These are phyloP conservation scores for Zaprionus davidi DNA, from an alignment of 1,140 invertebrate genomes.

Conservation along the genomic window DNA sequence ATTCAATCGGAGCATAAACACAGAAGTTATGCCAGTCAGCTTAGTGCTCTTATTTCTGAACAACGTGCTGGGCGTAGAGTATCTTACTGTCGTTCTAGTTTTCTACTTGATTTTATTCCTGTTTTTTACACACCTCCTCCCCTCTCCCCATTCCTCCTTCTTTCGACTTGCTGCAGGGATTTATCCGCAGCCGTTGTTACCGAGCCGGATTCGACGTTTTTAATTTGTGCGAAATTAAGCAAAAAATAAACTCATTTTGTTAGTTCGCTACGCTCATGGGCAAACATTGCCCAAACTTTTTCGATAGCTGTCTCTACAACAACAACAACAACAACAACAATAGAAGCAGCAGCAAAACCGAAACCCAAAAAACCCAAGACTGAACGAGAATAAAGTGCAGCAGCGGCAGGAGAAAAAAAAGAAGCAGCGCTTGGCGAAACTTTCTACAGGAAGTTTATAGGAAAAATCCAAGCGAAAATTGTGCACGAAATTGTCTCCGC, in stretches of 20 bases:
- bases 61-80: too few species aligned
- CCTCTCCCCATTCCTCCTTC: background rate
- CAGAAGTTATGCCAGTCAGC: too few species aligned
- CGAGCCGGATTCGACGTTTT: constrained; percentile 64
- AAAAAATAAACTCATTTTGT: constrained; percentile 82
- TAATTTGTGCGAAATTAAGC: constrained; percentile 83
- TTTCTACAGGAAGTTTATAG: constrained; percentile 49
- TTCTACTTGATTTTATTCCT: constrained; percentile 25
- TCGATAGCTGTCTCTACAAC: constrained; percentile 75
- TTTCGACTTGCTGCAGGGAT: constrained; percentile 17
- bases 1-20: too few species aligned
- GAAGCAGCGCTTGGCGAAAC: constrained; percentile 32
- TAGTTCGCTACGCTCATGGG: constrained; percentile 60
- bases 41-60: too few species aligned
- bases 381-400: constrained; percentile 10
- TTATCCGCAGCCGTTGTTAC: constrained; percentile 40
- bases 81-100: background rate
- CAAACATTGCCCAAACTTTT: constrained; percentile 76
- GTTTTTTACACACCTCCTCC: constrained; percentile 7
- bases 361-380: constrained; percentile 38
- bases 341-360: constrained; percentile 33
- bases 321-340: background rate
- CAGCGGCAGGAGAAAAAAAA: constrained; percentile 12
- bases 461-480: constrained; percentile 35
- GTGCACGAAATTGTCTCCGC: constrained; percentile 56